Conservation (phyloP, 2,888 invertebrate genomes). For the Epistrophe grossulariae region DNA sequence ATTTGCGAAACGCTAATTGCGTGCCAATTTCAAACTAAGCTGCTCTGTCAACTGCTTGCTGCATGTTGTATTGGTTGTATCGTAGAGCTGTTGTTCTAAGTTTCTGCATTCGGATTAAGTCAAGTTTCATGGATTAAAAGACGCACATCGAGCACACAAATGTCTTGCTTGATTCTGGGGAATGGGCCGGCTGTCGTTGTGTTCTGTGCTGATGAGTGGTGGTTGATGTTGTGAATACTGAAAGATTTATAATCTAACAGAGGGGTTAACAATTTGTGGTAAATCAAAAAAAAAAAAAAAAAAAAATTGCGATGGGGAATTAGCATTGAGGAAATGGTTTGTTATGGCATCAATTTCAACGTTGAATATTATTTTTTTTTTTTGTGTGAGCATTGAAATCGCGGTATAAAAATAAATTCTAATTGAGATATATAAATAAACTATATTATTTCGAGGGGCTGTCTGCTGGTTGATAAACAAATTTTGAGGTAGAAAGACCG, state of each 20-base stretch:
- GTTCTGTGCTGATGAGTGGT: neutral
- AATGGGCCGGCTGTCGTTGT: neutral
- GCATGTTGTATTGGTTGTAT: neutral
- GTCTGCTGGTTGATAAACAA: neutral
- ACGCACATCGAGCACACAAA: constrained; percentile 2
- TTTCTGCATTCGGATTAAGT: constrained; percentile 25
- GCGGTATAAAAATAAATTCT: constrained; percentile 26
- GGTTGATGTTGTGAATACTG: constrained; percentile 21
- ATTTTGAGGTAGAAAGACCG: neutral
- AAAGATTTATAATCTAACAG: constrained; percentile 33
- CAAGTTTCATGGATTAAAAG: constrained; percentile 28
- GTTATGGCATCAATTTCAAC: constrained; percentile 50
- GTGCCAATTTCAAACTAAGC: constrained; percentile 55
- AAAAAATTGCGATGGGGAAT: constrained; percentile 31
- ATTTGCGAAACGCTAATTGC: constrained; percentile 41
- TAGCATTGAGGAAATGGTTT: constrained; percentile 51
- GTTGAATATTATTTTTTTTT: neutral
- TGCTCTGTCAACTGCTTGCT: constrained; percentile 20
- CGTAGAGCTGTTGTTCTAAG: neutral
- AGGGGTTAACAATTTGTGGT: constrained; percentile 20
- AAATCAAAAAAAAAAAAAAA: neutral
- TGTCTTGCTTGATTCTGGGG: constrained; percentile 12
- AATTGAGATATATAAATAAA: constrained; percentile 37
- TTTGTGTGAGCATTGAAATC: neutral
- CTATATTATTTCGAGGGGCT: neutral